Conservation (phyloP, 2,113 vertebrate species). For the Salvator merianae region DNA sequence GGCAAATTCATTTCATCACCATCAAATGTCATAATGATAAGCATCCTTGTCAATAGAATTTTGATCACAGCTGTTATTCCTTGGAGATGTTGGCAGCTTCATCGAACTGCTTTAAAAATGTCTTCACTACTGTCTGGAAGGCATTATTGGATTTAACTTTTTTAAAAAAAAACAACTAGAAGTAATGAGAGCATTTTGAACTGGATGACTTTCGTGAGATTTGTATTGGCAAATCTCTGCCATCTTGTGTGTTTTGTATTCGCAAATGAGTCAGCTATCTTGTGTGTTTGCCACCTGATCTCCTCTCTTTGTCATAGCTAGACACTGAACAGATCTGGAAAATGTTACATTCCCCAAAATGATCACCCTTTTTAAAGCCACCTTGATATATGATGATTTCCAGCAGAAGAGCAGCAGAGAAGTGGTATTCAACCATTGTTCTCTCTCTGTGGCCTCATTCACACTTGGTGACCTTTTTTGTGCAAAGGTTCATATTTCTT, state of each 20-base stretch:
- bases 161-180: neutral
- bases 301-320: neutral
- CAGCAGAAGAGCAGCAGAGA: neutral
- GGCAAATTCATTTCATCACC: slow-evolving; percentile 37
- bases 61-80: slow-evolving; percentile 46
- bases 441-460: too few species aligned
- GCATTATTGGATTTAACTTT: neutral
- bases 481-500: too few species aligned
- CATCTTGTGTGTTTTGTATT: neutral
- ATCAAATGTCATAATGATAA: slow-evolving; percentile 33
- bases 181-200: neutral
- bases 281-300: neutral
- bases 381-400: neutral
- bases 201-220: neutral
- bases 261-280: neutral
- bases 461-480: too few species aligned
- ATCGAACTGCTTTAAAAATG: neutral
- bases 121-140: neutral
- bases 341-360: too few species aligned
- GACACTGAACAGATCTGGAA: neutral
- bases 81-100: slow-evolving; percentile 13
- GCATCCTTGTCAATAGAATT: slow-evolving; percentile 39
- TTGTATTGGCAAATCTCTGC: neutral
- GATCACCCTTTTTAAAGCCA: neutral
- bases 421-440: neutral